Evolutionary conservation across 1,140 invertebrate genomes (phyloP).

Genomic region (Drosophila malerkotliana): DNA sequence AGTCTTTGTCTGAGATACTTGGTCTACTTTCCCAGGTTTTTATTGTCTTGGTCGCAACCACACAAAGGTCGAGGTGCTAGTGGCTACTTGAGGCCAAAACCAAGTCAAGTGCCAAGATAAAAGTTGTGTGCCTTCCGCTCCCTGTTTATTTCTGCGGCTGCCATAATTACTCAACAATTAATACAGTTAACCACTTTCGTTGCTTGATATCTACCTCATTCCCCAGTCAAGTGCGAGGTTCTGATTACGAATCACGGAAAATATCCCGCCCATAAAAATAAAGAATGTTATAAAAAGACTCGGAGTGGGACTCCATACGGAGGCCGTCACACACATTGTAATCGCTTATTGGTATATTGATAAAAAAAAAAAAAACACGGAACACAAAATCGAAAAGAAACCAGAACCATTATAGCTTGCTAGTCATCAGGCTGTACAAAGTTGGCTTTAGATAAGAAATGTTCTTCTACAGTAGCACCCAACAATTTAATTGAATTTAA

Average conservation of each 20-base stretch:
- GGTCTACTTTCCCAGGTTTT: constrained; percentile 35
- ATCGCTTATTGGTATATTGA: constrained; percentile 42
- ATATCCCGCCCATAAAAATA: constrained; percentile 19
- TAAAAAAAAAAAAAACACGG: constrained; percentile 14
- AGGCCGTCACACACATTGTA: constrained; percentile 27
- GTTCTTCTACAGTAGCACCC: constrained; percentile 14
- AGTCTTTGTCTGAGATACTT: constrained; percentile 38
- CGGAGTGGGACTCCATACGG: constrained; percentile 2
- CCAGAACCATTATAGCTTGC: constrained; percentile 18
- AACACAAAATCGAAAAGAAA: constrained; percentile 3
- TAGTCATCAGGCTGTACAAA: constrained; percentile 13
- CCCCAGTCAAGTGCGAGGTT: constrained; percentile 37
- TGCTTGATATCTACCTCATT: constrained; percentile 37
- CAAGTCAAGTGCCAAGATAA: constrained; percentile 41
- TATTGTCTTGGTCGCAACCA: constrained; percentile 14
- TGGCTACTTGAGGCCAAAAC: constrained; percentile 24
- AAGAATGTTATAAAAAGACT: constrained; percentile 30
- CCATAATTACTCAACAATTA: constrained; percentile 65
- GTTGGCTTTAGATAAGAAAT: constrained; percentile 57
- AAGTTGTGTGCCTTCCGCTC: constrained; percentile 13
- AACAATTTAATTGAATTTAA: constrained; percentile 16
- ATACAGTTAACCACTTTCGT: constrained; percentile 57
- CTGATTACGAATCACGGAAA: constrained; percentile 49
- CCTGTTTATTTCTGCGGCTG: constrained; percentile 6
- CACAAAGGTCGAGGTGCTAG: constrained; percentile 41